Conservation (phyloP, 2,113 vertebrate species). For the Leptobrachium ailaonicum region DNA sequence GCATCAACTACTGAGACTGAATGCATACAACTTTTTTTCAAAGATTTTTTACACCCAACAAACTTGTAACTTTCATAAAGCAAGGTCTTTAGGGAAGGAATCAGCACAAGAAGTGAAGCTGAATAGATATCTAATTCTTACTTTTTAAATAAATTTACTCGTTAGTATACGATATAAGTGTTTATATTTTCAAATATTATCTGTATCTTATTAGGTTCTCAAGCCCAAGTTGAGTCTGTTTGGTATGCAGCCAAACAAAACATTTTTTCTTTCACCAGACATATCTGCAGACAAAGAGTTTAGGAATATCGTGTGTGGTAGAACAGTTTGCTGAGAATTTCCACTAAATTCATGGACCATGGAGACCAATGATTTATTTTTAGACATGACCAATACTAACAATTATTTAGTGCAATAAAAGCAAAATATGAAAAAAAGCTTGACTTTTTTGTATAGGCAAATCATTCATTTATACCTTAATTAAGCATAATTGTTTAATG, state of each 20-base stretch:
- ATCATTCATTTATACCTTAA: no score
- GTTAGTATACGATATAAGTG: slow-evolving; percentile 18
- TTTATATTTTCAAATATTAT: slow-evolving; percentile 25
- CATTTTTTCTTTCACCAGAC: not conserved
- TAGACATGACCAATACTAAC: not conserved
- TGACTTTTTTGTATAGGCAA: no score
- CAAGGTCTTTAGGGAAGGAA: not conserved
- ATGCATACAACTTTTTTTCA: no score
- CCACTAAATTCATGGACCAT: slow-evolving; percentile 3
- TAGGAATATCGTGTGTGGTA: not conserved
- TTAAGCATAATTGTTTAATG: no score
- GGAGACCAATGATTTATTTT: slow-evolving; percentile 13
- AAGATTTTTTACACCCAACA: no score
- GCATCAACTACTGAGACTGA: no score
- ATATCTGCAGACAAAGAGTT: slow-evolving; percentile 6
- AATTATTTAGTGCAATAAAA: not conserved
- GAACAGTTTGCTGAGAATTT: slow-evolving; percentile 7
- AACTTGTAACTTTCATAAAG: not conserved
- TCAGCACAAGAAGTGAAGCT: slow-evolving; percentile 8
- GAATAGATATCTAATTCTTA: not conserved
- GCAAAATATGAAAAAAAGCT: not conserved
- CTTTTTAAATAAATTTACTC: slow-evolving; percentile 14
- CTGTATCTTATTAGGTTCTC: slow-evolving; percentile 31
- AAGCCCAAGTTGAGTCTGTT: slow-evolving; percentile 17
- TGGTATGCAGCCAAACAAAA: slow-evolving; percentile 20